Conservation (phyloP, 2,888 invertebrate species). For the Tipula helvola region DNA sequence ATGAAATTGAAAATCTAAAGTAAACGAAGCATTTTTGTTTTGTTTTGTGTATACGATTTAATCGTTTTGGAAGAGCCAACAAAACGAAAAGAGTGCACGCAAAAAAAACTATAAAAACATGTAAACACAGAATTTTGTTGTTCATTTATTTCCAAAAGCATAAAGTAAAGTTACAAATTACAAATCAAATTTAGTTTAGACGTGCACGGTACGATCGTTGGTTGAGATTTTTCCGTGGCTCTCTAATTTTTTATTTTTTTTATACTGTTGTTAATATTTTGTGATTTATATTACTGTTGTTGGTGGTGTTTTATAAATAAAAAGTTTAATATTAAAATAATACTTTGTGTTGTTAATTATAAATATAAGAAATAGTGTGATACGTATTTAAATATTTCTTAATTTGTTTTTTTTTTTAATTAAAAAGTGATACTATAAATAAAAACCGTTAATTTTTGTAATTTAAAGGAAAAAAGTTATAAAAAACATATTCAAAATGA, state of each 20-base stretch:
- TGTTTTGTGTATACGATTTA: background rate
- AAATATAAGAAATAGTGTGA: background rate
- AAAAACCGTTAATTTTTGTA: background rate
- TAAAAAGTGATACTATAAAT: background rate
- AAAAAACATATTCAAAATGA: background rate
- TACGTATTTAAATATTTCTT: background rate
- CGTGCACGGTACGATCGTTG: background rate
- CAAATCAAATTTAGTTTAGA: background rate
- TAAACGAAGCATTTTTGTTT: background rate
- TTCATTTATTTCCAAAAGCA: background rate
- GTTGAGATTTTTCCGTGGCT: background rate
- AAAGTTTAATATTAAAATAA: background rate
- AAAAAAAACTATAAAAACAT: background rate
- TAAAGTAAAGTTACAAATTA: background rate
- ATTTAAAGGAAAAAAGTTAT: background rate
- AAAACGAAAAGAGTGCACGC: background rate
- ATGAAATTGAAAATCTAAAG: background rate
- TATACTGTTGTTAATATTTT: background rate
- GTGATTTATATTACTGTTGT: background rate
- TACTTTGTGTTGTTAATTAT: background rate
- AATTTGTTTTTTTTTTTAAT: background rate
- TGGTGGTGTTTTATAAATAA: background rate
- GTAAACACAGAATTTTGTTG: background rate
- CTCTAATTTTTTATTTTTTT: background rate
- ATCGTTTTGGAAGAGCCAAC: background rate